Conservation (phyloP, 1,140 invertebrate species). For the Pseudomyrmex concolor region DNA sequence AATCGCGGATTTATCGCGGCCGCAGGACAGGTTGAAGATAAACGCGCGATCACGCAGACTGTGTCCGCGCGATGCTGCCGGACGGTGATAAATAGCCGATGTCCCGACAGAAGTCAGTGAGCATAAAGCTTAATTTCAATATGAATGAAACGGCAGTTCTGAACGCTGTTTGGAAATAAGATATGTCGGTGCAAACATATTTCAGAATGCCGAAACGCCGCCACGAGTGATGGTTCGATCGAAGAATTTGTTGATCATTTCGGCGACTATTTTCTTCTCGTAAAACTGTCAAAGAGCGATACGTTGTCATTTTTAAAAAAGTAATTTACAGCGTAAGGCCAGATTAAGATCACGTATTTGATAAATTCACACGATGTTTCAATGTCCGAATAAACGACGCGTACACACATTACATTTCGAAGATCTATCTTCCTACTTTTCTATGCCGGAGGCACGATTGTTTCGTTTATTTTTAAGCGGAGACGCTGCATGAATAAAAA, state of each 20-base stretch:
- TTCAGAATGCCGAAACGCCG: constrained; percentile 9
- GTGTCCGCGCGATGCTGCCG: constrained; percentile 42
- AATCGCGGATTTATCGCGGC: constrained; percentile 44
- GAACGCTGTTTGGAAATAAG: constrained; percentile 39
- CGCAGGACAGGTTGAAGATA: constrained; percentile 34
- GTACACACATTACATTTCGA: not conserved
- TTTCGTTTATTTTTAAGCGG: too few species aligned
- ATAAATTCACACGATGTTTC: not conserved
- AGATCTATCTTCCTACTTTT: too few species aligned
- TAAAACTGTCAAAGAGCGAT: not conserved
- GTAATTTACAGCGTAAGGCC: not conserved
- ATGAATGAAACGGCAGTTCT: constrained; percentile 29
- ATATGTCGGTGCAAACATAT: constrained; percentile 31
- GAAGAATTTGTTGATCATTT: not conserved
- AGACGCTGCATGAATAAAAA: not conserved
- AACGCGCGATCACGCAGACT: constrained; percentile 33
- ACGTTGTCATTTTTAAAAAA: not conserved
- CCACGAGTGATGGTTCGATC: constrained; percentile 28
- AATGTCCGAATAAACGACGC: not conserved
- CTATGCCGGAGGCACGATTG: too few species aligned
- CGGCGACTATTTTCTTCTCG: not conserved
- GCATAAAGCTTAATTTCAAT: constrained; percentile 51
- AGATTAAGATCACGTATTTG: not conserved
- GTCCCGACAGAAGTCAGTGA: constrained; percentile 31
- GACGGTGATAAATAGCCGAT: constrained; percentile 58